Evolutionary conservation across 1,140 invertebrate species (phyloP), one percentile per base, ranked within the genome.

Genomic region (Eumeta japonica): DNA sequence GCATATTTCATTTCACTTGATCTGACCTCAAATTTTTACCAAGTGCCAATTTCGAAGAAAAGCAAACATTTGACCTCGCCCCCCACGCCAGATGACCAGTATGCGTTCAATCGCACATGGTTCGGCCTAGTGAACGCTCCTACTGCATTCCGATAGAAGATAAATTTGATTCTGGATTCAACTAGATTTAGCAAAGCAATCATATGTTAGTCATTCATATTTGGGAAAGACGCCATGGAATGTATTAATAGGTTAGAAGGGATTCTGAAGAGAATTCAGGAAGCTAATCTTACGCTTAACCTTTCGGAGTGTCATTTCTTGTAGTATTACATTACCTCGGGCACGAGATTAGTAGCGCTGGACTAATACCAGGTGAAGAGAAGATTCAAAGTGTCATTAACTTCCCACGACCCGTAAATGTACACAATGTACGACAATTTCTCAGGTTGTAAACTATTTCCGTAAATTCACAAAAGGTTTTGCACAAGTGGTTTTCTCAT

Each of bases 1-100:
- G 36, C 53, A 3, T 72, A 58, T 37, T 79, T 79, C 37, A 57
- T 60, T 5, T 56, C 65, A 0, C 30, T 81, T 1, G 76, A 81
- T 54, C 35, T 79, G 9, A 50, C 52, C 0, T 30, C 28, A 7
- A 50, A 58, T 5, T 55, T 53, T 13, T 48, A 54, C 28, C 62
- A 65, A 18, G 41, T 62, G 0, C 32, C 31, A 3, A 16, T 48
- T 3, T 28, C 47, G 3, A 3, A 28, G n/a, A 14, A 41, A 19
- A 30, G 16, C 11, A 32, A 35, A 39, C n/a, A 13, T 40, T 2
- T 47, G 46, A 56, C 48, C 0, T 48, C 42, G 2, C 50, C 49
- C 12, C 33, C 37, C 3, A 44, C 43, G 2, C 43, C 35, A 0
- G 36, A 32, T 2, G 41, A 45, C 1, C 30, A 44, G 0, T 46